A percentile compares a stretch with the other conserved stretches of the same genome.
Evolutionary conservation across 2,113 vertebrate species (phyloP).

Genomic region (Ariopsis seemanni): DNA sequence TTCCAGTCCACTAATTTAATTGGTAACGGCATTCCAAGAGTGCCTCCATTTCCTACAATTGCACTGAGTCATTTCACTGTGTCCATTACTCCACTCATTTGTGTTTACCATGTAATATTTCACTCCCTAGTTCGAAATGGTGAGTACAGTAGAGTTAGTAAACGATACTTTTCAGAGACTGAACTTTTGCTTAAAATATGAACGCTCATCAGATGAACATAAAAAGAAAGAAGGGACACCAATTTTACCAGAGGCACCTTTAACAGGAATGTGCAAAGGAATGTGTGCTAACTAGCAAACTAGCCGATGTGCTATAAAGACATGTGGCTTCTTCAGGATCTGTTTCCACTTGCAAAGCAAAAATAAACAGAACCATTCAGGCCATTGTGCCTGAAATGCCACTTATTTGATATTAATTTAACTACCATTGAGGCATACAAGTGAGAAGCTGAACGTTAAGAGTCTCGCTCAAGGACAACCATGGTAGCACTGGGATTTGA

Average conservation of each 20-base stretch:
- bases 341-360: too few relatives aligned
- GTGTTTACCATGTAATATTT: neutral
- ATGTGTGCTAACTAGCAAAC: too few relatives aligned
- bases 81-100: neutral
- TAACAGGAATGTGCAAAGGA: too few relatives aligned
- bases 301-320: too few relatives aligned
- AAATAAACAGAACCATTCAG: neutral
- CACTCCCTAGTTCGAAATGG: neutral
- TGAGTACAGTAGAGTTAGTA: too few relatives aligned
- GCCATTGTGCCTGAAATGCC: too few relatives aligned
- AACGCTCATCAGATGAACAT: too few relatives aligned
- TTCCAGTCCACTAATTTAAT: neutral
- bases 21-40: neutral
- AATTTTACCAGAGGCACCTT: too few relatives aligned
- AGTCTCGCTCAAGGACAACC: neutral
- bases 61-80: neutral
- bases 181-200: too few relatives aligned
- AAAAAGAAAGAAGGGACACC: too few relatives aligned
- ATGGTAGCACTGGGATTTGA: neutral
- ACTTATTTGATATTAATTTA: neutral
- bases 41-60: neutral
- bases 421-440: neutral
- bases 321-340: too few relatives aligned
- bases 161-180: too few relatives aligned
- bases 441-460: neutral